Evolutionary conservation across 1,140 invertebrate genomes (phyloP), one percentile per base, ranked within the genome.

Genomic region (Gryllus bimaculatus): DNA sequence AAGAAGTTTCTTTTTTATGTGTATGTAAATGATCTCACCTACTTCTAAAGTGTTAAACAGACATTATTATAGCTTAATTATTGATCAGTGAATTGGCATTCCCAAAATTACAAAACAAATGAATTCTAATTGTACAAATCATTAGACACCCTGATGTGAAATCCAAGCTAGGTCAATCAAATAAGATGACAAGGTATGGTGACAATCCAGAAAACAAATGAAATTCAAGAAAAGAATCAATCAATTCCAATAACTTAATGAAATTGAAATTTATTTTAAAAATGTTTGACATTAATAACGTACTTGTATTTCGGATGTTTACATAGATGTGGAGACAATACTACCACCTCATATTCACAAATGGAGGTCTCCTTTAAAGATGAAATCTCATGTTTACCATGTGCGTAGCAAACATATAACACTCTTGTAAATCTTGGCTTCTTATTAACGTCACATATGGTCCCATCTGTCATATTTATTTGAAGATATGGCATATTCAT

Each of bases 311-410:
- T 90, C 3, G 96, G 96, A 89, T 98, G 96, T 77, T 87, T 86
- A 84, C 97, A 99, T 0, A 99, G 87, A 13, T 93, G 85, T 6
- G 94, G 92, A 4, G 96, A 95, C 8, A 98, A 87, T 12, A 97
- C 92, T 47, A 97, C 90, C 12, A 94, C 91, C 87, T 97, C 95
- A 86, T 99, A 99, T 87, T 96, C 94, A 84, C 98, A 99, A 0
- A 94, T 96, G 0, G 95, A 93, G 0, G 91, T 93, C 87, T 99
- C 97, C 84, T 98, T 97, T 49, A 99, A 88, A 0, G 95, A 95
- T 84, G 95, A 96, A 15, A 99, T 91, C 83, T 98, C 96, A 82
- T 97, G 94, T 82, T 94, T 94, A n/a, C 93, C 92, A 82, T 93
- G 91, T 39, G 89, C 89, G 83, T 94, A 95, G 85, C 95, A 97